Base-by-base conservation (phyloP, 2,888 invertebrate species). In the Coremacera marginata region DNA sequence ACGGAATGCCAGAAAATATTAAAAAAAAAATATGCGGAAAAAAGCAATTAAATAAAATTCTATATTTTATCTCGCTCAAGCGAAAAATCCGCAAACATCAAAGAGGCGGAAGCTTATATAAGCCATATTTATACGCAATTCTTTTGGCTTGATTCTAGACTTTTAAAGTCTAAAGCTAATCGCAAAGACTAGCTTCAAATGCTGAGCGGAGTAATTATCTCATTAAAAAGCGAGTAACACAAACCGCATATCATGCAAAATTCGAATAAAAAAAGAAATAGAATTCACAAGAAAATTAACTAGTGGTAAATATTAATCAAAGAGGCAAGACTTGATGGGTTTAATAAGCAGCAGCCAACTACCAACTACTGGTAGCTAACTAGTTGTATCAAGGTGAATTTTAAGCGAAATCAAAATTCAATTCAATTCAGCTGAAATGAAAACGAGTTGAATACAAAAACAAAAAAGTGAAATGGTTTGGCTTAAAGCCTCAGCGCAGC, bases 161-260 rank as follows among this genome's bases (percentile, higher is more conserved):
- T 31, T 5, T n/a, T 31, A 31, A 5, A 44, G 2, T 44, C 11
- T 11, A 14, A 0, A 44, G 44, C 44, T 44, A 7, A 44, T 1
- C 11, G 11, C 44, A 44, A 44, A 44, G 44, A 44, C 44, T 44
- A 44, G 11, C 44, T 44, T 44, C 44, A 44, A 44, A 44, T 44
- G 44, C 1, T 44, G 44, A 44, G 11, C 44, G 2, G 44, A 44
- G 44, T 44, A 44, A 44, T 44, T 44, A 44, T 44, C 63, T 63
- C 63, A 31, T 63, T 63, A 25, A 55, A 44, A 11, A 11, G 1
- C 11, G 11, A 16, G 62, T 11, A 34, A 16, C 63, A 27, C 25
- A 63, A 63, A 63, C 63, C 34, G 34, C 68, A 51, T 51, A 68
- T 68, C 51, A 51, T 51, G 68, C 51, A 27, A 68, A 68, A 34